phyloP scores from a whole-genome alignment of 2,888 invertebrate genomes.

The Cryptosula pallasiana region DNA sequence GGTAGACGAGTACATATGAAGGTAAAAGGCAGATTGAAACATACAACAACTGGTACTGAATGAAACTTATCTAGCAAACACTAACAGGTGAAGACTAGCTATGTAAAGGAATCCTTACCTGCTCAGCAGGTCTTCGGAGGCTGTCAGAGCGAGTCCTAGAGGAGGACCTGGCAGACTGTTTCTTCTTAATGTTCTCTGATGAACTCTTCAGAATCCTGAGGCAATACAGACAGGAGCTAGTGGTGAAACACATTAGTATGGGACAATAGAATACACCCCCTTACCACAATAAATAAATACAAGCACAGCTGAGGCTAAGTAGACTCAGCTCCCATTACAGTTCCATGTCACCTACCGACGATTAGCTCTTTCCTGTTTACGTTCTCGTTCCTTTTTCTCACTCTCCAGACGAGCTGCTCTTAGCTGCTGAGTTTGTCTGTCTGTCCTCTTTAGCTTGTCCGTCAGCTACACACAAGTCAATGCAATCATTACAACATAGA shows the following conservation, averaged over 20 bases:
- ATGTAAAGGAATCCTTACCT: not conserved
- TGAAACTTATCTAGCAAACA: too few species aligned
- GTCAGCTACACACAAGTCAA: not conserved
- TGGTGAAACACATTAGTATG: too few species aligned
- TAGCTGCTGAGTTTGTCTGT: constrained; percentile 8
- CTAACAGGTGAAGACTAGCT: too few species aligned
- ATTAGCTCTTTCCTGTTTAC: not conserved
- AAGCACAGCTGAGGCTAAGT: too few species aligned
- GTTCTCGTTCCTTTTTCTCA: not conserved
- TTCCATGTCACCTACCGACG: not conserved
- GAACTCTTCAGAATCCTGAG: constrained; percentile 9
- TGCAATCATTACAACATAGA: not conserved
- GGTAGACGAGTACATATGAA: too few species aligned
- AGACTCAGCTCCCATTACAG: not conserved
- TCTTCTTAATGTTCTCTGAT: not conserved
- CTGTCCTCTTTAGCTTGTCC: constrained; percentile 1
- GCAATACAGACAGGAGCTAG: too few species aligned
- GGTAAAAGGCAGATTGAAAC: too few species aligned
- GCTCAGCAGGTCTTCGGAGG: not conserved
- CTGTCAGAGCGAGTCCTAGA: not conserved
- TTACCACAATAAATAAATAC: too few species aligned
- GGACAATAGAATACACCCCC: too few species aligned
- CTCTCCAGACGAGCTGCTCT: not conserved
- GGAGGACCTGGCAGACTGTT: not conserved
- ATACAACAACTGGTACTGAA: too few species aligned